Conservation (phyloP, 2,888 invertebrate species). For the Dryocosmus kuriphilus region DNA sequence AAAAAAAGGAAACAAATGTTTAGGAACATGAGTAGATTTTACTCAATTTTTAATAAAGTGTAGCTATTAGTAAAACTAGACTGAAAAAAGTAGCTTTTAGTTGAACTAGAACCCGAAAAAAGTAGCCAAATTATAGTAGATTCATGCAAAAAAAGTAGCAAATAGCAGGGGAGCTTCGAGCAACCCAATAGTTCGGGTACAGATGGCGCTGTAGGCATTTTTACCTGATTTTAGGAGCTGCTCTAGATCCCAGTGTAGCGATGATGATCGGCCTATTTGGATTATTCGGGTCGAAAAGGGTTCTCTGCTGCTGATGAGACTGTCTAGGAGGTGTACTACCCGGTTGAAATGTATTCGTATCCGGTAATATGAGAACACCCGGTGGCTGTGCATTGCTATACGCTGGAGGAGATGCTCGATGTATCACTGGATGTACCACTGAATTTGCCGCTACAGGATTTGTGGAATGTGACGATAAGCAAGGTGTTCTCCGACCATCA, state of each 20-base stretch:
- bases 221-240: slow-evolving; percentile 68
- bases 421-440: no score
- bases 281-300: slow-evolving; percentile 83
- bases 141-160: no score
- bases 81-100: no score
- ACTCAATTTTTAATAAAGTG: no score
- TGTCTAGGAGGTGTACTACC: slow-evolving; percentile 58
- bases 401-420: slow-evolving; percentile 57
- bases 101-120: no score
- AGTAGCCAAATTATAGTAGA: no score
- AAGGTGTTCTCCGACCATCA: slow-evolving; percentile 69
- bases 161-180: no score
- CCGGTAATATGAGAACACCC: slow-evolving; percentile 77
- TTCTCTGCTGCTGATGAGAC: slow-evolving; percentile 76
- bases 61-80: no score
- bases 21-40: no score
- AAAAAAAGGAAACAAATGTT: no score
- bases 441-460: slow-evolving; percentile 58
- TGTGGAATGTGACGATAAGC: slow-evolving; percentile 60
- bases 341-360: slow-evolving; percentile 61
- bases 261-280: slow-evolving; percentile 87
- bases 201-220: no score
- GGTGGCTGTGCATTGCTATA: slow-evolving; percentile 67
- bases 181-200: no score
- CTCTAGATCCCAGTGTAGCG: slow-evolving; percentile 78